These are phyloP conservation scores for Phocides pigmalion DNA, from an alignment of 1,140 invertebrate genomes.

Conservation along the genomic window DNA sequence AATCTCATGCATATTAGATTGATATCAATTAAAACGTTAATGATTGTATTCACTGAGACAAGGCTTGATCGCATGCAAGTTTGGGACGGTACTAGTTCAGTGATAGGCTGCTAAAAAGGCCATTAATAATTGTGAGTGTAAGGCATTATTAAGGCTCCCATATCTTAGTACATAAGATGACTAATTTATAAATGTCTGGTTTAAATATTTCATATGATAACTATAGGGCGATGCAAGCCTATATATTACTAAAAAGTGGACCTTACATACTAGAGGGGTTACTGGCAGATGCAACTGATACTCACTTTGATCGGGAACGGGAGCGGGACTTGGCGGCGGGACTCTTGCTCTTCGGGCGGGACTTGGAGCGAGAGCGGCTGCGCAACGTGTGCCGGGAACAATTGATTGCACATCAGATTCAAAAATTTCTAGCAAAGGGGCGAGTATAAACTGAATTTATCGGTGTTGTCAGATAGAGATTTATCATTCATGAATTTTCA, in stretches of 20 bases:
- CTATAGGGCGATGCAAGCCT: background rate
- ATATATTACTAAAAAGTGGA: background rate
- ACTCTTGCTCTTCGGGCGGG: slow-evolving; percentile 89
- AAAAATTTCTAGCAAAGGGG: background rate
- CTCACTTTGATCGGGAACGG: slow-evolving; percentile 84
- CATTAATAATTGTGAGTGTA: background rate
- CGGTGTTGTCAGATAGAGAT: slow-evolving; percentile 53
- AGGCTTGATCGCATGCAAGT: slow-evolving; percentile 48
- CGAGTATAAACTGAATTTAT: background rate
- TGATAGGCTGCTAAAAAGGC: background rate
- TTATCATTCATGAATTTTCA: slow-evolving; percentile 77
- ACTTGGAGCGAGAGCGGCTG: slow-evolving; percentile 89
- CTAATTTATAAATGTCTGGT: background rate
- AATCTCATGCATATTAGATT: slow-evolving; percentile 51
- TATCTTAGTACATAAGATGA: background rate
- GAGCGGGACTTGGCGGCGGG: slow-evolving; percentile 89
- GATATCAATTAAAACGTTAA: background rate
- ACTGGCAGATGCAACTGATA: slow-evolving; percentile 31
- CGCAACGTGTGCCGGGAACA: slow-evolving; percentile 85
- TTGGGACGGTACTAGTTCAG: background rate
- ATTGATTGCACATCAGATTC: slow-evolving; percentile 15
- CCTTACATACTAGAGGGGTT: too few species aligned
- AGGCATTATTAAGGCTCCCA: background rate
- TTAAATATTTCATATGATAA: background rate
- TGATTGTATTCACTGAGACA: background rate